A percentile compares a stretch with the other conserved stretches of the same genome.
phyloP scores from a whole-genome alignment of 2,888 invertebrate genomes.

The Metalampra italica region DNA sequence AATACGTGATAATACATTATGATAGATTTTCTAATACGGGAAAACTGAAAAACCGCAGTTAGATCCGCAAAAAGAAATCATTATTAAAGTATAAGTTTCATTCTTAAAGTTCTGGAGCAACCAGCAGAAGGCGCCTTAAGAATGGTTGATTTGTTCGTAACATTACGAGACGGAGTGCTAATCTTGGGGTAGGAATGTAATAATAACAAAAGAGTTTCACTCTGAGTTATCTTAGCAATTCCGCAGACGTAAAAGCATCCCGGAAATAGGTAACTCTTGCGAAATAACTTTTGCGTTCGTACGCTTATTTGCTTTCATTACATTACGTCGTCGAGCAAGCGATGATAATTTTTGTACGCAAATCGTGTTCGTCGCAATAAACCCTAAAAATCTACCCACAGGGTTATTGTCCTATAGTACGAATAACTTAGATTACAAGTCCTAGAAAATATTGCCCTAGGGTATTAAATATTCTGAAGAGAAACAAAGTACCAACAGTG shows the following conservation, averaged over 20 bases:
- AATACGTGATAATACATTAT: too few species aligned
- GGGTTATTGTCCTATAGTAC: slow-evolving; percentile 27
- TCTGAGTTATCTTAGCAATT: slow-evolving; percentile 19
- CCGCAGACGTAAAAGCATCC: slow-evolving; percentile 26
- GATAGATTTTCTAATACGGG: too few species aligned
- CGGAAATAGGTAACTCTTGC: slow-evolving; percentile 26
- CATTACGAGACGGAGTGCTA: neutral
- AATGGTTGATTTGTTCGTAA: neutral
- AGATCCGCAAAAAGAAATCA: too few species aligned
- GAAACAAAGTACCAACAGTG: neutral
- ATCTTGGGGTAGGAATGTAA: neutral
- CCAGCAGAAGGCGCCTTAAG: neutral
- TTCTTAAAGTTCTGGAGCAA: too few species aligned
- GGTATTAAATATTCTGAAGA: neutral
- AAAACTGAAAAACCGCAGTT: too few species aligned
- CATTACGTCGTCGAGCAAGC: slow-evolving; percentile 23
- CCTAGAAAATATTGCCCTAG: slow-evolving; percentile 7
- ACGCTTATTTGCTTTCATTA: slow-evolving; percentile 34
- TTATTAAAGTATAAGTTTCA: too few species aligned
- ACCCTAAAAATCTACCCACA: slow-evolving; percentile 8
- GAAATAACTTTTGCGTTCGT: slow-evolving; percentile 18
- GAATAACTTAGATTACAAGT: slow-evolving; percentile 31
- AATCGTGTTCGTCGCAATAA: slow-evolving; percentile 23
- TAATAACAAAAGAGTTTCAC: slow-evolving; percentile 14
- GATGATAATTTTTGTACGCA: slow-evolving; percentile 34